Percentiles rank a stretch among this genome's conserved stretches.
phyloP scores from a whole-genome alignment of 2,113 vertebrate genomes.

The Mionectes macconnelli region DNA sequence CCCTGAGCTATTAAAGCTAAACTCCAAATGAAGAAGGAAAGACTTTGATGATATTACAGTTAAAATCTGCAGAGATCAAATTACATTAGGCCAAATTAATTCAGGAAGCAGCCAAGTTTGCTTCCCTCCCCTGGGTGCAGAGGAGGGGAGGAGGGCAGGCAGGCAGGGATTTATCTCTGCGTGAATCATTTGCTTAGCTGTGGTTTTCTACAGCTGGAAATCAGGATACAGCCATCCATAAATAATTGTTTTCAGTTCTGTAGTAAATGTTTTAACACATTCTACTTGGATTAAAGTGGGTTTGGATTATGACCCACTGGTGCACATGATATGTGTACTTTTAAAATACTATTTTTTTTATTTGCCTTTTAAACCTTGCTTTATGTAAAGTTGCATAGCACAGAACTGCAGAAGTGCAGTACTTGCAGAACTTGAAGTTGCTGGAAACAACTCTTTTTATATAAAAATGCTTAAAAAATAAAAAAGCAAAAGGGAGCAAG shows the following conservation, averaged over 20 bases:
- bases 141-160: slow-evolving; percentile 23
- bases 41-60: slow-evolving; percentile 17
- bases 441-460: slow-evolving; percentile 67
- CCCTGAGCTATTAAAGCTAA: slow-evolving; percentile 6
- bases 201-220: slow-evolving; percentile 42
- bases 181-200: slow-evolving; percentile 16
- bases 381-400: slow-evolving; percentile 39
- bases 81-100: slow-evolving; percentile 2
- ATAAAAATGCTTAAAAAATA: slow-evolving; percentile 44
- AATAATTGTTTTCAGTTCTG: slow-evolving; percentile 43
- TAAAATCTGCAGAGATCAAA: slow-evolving; percentile 49
- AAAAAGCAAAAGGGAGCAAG: background rate
- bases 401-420: slow-evolving; percentile 42
- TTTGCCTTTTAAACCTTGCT: slow-evolving; percentile 66
- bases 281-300: slow-evolving; percentile 39
- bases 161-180: slow-evolving; percentile 36
- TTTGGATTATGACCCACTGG: slow-evolving; percentile 43
- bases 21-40: background rate
- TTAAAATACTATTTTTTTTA: slow-evolving; percentile 69
- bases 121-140: background rate
- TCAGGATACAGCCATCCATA: slow-evolving; percentile 58
- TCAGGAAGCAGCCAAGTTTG: slow-evolving; percentile 38
- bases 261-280: slow-evolving; percentile 45
- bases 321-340: slow-evolving; percentile 66
- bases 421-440: slow-evolving; percentile 65